phyloP scores from a whole-genome alignment of 2,113 vertebrate species.

The Prinia subflava region DNA sequence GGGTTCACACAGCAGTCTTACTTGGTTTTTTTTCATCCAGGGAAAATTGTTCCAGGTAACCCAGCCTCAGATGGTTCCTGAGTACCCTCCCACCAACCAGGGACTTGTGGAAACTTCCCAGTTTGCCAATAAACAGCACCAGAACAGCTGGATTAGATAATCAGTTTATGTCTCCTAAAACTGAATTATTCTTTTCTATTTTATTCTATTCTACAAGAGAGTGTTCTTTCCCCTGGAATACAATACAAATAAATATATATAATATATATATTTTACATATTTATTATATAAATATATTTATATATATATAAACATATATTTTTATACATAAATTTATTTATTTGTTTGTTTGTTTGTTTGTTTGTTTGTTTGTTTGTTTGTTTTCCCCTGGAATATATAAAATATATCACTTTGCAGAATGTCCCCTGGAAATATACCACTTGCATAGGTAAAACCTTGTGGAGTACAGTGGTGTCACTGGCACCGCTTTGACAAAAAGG shows the following conservation, averaged over 20 bases:
- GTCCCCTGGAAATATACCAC: background rate
- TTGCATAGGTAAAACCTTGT: background rate
- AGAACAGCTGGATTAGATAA: background rate
- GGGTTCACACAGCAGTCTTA: fast-evolving
- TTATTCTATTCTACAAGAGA: background rate
- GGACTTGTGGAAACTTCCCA: background rate
- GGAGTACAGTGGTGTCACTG: background rate
- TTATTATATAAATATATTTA: no score
- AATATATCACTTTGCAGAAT: no score
- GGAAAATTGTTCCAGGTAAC: background rate
- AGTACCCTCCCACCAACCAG: background rate
- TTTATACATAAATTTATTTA: no score
- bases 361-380: no score
- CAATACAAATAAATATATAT: no score
- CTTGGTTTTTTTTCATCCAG: background rate
- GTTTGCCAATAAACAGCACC: background rate
- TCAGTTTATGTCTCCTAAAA: background rate
- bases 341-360: no score
- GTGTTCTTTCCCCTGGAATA: no score
- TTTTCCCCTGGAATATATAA: no score
- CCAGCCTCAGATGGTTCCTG: background rate
- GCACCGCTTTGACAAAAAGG: background rate
- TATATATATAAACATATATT: no score
- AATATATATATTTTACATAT: no score
- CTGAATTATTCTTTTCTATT: background rate